Evolutionary conservation across 2,888 invertebrate species (phyloP), one percentile per base, ranked within the genome.

Genomic region (Zaprionus lineosus): DNA sequence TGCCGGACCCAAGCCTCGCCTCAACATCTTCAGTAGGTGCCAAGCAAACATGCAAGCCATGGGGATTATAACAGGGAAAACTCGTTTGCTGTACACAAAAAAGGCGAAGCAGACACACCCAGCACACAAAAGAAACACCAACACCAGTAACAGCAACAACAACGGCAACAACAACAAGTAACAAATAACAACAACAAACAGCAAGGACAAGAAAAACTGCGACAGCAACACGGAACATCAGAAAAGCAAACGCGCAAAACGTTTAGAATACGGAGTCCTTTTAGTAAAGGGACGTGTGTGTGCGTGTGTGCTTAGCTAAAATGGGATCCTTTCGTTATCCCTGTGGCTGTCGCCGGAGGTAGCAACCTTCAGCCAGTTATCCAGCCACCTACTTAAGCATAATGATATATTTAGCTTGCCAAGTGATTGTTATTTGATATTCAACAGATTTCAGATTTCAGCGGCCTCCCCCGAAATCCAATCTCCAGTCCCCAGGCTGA

Each of bases 361-460:
- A 52, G 53, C 24, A 44, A 47, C 41, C 48, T 58, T 41, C 43
- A 47, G 55, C 51, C 51, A 48, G 56, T 52, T 62, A 59, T 47
- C 47, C 74, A 43, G 64, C 76, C 60, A 64, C 74, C 72, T 79
- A 77, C 84, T 78, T 76, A 78, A 70, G 72, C 76, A 74, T 78
- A 84, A 83, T 78, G 84, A 84, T 84, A 81, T 84, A 81, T 84
- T 86, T 75, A 84, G 67, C 79, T 75, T 81, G 71, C 72, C 68
- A 84, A 84, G 81, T 83, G 84, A 86, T 85, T 84, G 84, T 85
- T 86, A 86, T 86, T 85, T 84, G 86, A 86, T 85, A 85, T 85
- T 84, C 85, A 86, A 86, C 85, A 86, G 85, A 85, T 86, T 85
- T 85, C 72, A n/a, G n/a, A n/a, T n/a, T n/a, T n/a, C n/a, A n/a